Evolutionary conservation across 2,113 vertebrate species (phyloP).

Genomic region (Campylomormyrus tamandua): DNA sequence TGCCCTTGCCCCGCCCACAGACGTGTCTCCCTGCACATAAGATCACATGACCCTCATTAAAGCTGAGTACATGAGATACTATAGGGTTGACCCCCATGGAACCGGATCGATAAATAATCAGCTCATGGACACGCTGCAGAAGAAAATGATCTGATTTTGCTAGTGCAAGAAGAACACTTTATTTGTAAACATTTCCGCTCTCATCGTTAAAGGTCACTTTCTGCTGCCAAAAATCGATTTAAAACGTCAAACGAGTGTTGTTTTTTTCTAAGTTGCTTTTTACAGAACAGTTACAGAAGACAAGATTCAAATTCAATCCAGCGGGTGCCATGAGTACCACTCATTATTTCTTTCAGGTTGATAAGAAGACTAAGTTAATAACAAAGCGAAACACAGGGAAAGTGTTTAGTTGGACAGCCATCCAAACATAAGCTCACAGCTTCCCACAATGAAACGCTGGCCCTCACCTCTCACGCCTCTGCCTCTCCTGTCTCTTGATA

Average conservation of each 20-base stretch:
- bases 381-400: not conserved
- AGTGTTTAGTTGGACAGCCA: not conserved
- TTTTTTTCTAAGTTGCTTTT: not conserved
- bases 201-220: not conserved
- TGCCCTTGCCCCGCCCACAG: constrained; percentile 63
- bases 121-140: not conserved
- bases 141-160: not conserved
- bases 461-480: constrained; percentile 57
- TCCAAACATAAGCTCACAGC: not conserved
- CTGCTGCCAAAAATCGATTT: not conserved
- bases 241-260: not conserved
- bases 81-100: not conserved
- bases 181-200: not conserved
- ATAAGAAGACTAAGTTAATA: not conserved
- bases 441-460: constrained; percentile 28
- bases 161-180: not conserved
- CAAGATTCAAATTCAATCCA: not conserved
- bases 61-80: not conserved
- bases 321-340: not conserved
- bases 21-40: constrained; percentile 63
- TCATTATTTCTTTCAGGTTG: not conserved
- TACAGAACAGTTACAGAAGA: not conserved
- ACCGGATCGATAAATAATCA: not conserved
- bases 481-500: constrained; percentile 62
- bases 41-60: not conserved